phyloP scores from a whole-genome alignment of 2,888 invertebrate species.

The Oscheius onirici region DNA sequence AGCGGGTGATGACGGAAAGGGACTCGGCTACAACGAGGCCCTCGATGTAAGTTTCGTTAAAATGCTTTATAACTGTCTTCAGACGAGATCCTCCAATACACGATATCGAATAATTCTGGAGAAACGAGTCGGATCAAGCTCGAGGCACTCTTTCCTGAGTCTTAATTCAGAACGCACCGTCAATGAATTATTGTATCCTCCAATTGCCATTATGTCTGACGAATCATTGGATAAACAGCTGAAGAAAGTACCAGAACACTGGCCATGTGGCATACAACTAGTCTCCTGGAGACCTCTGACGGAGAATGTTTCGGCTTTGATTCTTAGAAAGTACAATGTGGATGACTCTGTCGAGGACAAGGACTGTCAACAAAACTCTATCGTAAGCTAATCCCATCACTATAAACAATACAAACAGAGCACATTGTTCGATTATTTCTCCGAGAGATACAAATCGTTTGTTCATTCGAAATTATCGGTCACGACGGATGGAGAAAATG shows the following conservation, averaged over 20 bases:
- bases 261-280: slow-evolving; percentile 33
- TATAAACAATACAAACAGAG: background rate
- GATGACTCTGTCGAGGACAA: background rate
- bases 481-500: background rate
- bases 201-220: slow-evolving; percentile 7
- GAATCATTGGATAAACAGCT: background rate
- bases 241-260: background rate
- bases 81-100: slow-evolving; percentile 10
- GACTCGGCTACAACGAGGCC: slow-evolving; percentile 41
- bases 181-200: slow-evolving; percentile 18
- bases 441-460: background rate
- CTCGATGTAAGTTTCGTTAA: slow-evolving; percentile 32
- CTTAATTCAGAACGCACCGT: background rate
- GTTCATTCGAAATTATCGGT: slow-evolving; percentile 5
- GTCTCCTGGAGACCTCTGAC: slow-evolving; percentile 26
- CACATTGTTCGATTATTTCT: slow-evolving; percentile 10
- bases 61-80: background rate
- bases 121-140: background rate
- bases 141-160: background rate
- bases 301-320: background rate
- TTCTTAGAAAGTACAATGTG: slow-evolving; percentile 18
- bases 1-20: slow-evolving; percentile 49
- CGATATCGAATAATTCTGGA: slow-evolving; percentile 18
- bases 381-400: background rate
- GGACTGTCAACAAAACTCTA: background rate